Conservation (phyloP, 2,113 vertebrate genomes). For the Noturus placidus region DNA sequence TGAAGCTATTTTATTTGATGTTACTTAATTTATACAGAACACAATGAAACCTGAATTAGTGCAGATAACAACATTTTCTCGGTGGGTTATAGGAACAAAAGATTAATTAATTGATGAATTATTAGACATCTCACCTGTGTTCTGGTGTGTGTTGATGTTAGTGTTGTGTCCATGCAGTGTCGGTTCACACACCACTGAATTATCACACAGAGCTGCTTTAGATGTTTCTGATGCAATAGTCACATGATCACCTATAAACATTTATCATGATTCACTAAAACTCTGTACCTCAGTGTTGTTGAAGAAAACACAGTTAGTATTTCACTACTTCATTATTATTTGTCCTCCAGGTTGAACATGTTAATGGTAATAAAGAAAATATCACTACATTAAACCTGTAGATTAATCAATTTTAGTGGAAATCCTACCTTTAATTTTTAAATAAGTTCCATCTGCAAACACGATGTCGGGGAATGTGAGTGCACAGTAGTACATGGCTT, state of each 20-base stretch:
- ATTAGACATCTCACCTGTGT: not conserved
- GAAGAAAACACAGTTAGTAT: too few relatives aligned
- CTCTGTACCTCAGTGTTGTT: too few relatives aligned
- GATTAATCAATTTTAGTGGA: not conserved
- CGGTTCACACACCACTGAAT: not conserved
- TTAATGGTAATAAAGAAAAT: not conserved
- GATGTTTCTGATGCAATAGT: not conserved
- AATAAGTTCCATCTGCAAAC: not conserved
- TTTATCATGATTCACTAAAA: not conserved
- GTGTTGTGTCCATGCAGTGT: not conserved
- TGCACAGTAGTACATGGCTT: conserved; percentile 2
- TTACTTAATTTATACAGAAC: not conserved
- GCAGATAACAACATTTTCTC: not conserved
- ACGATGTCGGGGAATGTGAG: not conserved
- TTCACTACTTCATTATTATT: too few relatives aligned
- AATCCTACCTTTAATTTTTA: conserved; percentile 3
- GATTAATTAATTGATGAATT: not conserved
- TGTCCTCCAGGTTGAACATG: not conserved
- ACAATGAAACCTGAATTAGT: not conserved
- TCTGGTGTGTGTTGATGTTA: not conserved
- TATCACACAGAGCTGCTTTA: not conserved
- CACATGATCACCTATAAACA: not conserved
- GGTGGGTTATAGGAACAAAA: not conserved
- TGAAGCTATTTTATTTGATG: not conserved
- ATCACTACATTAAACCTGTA: not conserved